Evolutionary conservation across 2,888 invertebrate species (phyloP), one percentile per base, ranked within the genome.

Genomic region (Drosophila lutescens): DNA sequence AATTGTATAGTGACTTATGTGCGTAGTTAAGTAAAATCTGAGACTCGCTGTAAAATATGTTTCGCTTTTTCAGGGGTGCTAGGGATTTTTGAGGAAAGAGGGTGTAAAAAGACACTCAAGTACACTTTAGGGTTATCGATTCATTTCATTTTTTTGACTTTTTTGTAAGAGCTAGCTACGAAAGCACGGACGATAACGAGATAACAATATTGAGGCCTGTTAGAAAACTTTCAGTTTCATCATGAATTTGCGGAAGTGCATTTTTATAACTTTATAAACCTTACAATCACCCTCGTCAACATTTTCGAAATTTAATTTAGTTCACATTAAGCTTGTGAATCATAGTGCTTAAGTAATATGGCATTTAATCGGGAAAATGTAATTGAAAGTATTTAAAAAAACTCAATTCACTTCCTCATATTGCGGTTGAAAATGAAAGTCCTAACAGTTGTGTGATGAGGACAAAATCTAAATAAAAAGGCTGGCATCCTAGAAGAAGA

Each of bases 21-120:
- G 86, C 85, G 80, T 86, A 86, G 76, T 85, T 81, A 86, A 85
- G 86, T 86, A 81, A 84, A 86, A 81, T 84, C 87, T 85, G 86
- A 85, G 85, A 85, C 85, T 85, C 85, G 81, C 80, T 81, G 84
- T 80, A 81, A 82, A 74, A 68, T 76, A 70, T 47, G 65, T 53
- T 68, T 73, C 50, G 44, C 55, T 53, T 67, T 69, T 67, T 67
- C 26, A 51, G 34, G 50, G 53, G 66, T 61, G 54, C 47, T 41
- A 32, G 49, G 49, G 38, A 59, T 59, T 44, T 63, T 17, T n/a
- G 62, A 49, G 57, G 61, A 57, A 15, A 40, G 49, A 41, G 57
- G 51, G 50, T 58, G 44, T 67, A 56, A 70, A 67, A 69, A 69
- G 66, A 71, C 76, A 78, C 71, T 74, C 70, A 76, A 77, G 76